Evolutionary conservation across 1,140 invertebrate genomes (phyloP).

Genomic region (Hestina assimilis): DNA sequence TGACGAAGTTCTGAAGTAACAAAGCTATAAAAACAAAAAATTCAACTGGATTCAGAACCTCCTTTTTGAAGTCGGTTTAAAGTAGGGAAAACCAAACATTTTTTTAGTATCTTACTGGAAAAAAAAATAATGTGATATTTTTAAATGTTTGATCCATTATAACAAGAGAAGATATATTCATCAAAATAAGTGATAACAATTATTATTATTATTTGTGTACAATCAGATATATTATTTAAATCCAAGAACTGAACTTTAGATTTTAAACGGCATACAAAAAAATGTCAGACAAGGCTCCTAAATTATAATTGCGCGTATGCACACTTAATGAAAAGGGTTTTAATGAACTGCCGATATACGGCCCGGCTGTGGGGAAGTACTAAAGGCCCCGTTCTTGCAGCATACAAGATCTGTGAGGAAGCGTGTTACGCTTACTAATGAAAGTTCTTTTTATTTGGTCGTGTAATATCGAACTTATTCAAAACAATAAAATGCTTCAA

Average conservation of each 20-base stretch:
- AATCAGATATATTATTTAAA: no score
- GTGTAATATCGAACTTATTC: constrained; percentile 26
- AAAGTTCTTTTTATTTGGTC: constrained; percentile 25
- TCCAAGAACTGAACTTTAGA: neutral
- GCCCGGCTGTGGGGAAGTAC: constrained; percentile 34
- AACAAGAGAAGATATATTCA: no score
- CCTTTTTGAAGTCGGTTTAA: no score
- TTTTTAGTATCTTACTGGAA: no score
- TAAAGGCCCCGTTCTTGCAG: constrained; percentile 25
- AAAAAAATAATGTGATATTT: no score
- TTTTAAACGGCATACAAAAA: constrained; percentile 23
- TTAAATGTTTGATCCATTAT: no score
- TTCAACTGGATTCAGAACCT: no score
- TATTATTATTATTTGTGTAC: no score
- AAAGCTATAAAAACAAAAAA: no score
- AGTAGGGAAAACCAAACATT: no score
- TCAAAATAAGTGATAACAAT: no score
- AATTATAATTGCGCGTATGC: constrained; percentile 64
- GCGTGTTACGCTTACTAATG: constrained; percentile 4
- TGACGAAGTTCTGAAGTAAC: no score
- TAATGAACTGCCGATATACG: constrained; percentile 63
- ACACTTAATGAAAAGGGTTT: constrained; percentile 65
- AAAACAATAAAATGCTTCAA: constrained; percentile 7
- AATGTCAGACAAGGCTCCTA: constrained; percentile 41
- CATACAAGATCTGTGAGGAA: constrained; percentile 20